These are phyloP conservation scores for Poecilia gillii DNA, from an alignment of 2,797 vertebrate species.

Conservation along the genomic window DNA sequence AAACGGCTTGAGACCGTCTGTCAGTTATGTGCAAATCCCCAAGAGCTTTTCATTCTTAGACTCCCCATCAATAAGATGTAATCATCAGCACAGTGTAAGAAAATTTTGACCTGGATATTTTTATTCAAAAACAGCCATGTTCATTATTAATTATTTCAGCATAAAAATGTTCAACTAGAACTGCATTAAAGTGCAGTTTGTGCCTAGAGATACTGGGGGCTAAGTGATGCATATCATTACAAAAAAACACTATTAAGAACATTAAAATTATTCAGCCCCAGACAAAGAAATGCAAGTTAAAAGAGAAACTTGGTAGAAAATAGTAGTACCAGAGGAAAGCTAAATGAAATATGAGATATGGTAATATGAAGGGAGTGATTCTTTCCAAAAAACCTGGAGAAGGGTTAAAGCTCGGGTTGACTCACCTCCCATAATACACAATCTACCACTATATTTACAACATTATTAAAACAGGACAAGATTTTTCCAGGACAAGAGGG, in stretches of 20 bases:
- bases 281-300: no score
- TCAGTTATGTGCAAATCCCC: constrained; percentile 50
- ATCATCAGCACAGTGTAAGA: constrained; percentile 28
- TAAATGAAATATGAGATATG: not conserved
- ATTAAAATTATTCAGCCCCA: not conserved
- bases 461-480: not conserved
- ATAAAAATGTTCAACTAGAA: not conserved
- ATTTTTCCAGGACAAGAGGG: no score
- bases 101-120: constrained; percentile 8
- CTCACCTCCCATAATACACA: not conserved
- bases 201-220: constrained; percentile 7
- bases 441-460: not conserved
- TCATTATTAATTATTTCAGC: not conserved
- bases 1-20: constrained; percentile 32
- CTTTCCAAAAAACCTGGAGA: not conserved
- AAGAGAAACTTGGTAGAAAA: not conserved
- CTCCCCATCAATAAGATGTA: constrained; percentile 33
- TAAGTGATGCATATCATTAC: not conserved
- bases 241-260: constrained; percentile 6
- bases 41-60: constrained; percentile 20
- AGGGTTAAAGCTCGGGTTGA: not conserved
- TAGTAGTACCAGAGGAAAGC: not conserved
- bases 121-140: constrained; percentile 6
- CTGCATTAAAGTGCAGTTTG: constrained; percentile 9
- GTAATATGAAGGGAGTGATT: not conserved